A percentile compares a stretch with the other conserved stretches of the same genome.
phyloP scores from a whole-genome alignment of 2,113 vertebrate species.

The Tenrec ecaudatus region DNA sequence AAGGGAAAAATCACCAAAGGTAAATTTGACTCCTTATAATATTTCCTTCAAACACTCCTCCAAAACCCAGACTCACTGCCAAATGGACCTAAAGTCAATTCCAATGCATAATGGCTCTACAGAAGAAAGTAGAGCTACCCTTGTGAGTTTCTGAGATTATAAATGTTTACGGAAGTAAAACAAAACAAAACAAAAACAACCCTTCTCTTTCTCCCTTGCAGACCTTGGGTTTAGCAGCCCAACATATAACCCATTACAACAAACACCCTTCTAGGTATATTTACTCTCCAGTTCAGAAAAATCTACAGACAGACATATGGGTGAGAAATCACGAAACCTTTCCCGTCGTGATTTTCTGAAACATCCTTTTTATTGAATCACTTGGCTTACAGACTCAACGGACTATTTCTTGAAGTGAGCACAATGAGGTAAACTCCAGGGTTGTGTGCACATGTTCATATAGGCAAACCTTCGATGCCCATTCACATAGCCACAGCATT shows the following conservation, averaged over 20 bases:
- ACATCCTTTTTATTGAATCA: background rate
- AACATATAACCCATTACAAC: too few species aligned
- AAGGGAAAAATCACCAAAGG: background rate
- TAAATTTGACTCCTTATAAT: too few species aligned
- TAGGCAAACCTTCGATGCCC: background rate
- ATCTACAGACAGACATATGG: background rate
- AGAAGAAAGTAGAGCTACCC: too few species aligned
- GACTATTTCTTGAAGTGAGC: conserved; percentile 7
- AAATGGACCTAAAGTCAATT: too few species aligned
- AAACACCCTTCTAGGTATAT: background rate
- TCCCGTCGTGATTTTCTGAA: conserved; percentile 20
- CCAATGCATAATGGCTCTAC: too few species aligned
- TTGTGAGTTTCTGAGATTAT: too few species aligned
- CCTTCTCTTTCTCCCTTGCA: too few species aligned
- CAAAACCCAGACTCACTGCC: too few species aligned
- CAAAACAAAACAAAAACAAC: too few species aligned
- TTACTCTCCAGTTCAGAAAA: conserved; percentile 22
- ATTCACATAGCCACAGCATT: background rate
- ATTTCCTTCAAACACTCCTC: too few species aligned
- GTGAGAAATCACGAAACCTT: background rate
- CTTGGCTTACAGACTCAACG: conserved; percentile 31
- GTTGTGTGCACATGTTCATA: background rate
- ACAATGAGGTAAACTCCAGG: background rate
- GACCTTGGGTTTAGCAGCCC: too few species aligned
- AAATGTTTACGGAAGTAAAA: too few species aligned